Conservation (phyloP, 37 sponge, comb jelly and placozoan species). For the Haliclona indistincta region DNA sequence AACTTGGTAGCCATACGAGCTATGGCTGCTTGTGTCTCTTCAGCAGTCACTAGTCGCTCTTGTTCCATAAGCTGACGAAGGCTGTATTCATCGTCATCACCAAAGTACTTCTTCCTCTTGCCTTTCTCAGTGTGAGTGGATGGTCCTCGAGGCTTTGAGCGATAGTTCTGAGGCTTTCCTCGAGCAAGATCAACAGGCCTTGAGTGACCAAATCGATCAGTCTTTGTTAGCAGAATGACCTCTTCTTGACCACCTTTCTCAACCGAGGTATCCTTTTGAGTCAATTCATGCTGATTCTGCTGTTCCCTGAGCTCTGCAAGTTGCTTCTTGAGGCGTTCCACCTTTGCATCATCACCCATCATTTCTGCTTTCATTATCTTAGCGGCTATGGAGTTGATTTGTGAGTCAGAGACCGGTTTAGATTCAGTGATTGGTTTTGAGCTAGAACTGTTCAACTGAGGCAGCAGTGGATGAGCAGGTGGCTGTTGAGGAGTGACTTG, state of each 20-base stretch:
- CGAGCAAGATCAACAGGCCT: slow-evolving; percentile 41
- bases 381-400: slow-evolving; percentile 81
- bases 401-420: slow-evolving; percentile 54
- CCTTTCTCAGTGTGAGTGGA: slow-evolving; percentile 42
- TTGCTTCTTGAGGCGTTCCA: slow-evolving; percentile 39
- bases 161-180: neutral
- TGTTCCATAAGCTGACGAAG: slow-evolving; percentile 64
- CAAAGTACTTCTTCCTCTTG: slow-evolving; percentile 62
- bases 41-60: slow-evolving; percentile 65
- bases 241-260: neutral
- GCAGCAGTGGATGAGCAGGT: neutral
- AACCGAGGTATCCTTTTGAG: neutral
- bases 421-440: too few relatives aligned
- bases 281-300: neutral
- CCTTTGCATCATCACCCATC: slow-evolving; percentile 63
- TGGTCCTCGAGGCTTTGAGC: neutral
- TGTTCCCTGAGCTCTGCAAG: slow-evolving; percentile 31
- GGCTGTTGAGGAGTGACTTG: neutral
- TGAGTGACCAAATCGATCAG: slow-evolving; percentile 62
- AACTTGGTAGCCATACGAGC: slow-evolving; percentile 78
- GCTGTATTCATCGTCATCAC: slow-evolving; percentile 68
- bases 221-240: slow-evolving; percentile 62
- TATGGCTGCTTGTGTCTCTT: slow-evolving; percentile 68
- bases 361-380: slow-evolving; percentile 89
- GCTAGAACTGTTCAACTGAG: too few relatives aligned